Evolutionary conservation across 2,797 vertebrate genomes (phyloP), one percentile per base, ranked within the genome.

Genomic region (Aythya fuligula): DNA sequence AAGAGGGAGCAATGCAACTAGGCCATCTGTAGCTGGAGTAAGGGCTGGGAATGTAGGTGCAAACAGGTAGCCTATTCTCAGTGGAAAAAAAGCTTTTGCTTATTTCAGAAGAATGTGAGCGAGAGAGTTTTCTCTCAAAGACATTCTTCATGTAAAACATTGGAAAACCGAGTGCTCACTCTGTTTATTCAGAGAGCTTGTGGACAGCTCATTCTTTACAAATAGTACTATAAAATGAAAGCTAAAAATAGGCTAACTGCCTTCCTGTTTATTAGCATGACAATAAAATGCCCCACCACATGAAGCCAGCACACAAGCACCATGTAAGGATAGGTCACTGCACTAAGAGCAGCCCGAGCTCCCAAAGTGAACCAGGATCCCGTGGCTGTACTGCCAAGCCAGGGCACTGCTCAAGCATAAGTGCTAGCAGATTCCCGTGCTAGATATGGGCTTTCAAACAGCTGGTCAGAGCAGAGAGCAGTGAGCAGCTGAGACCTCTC

Each of bases 201-300:
- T 25, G 79, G 56, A 62, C 51, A 83, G 54, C 24, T 87, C 20
- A 21, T 21, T 77, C 14, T 30, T 65, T 58, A 38, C 61, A 84
- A 84, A 80, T 43, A 87, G 25, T 39, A 27, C 24, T 64, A 81
- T 53, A 77, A 94, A 93, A 91, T 30, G 56, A 78, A 83, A 84
- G 54, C 76, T 81, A 85, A 86, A 92, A 91, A 56, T 27, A 89
- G 24, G 32, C 53, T 27, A 85, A 80, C 76, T 70, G 9, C 56
- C 70, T 80, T 85, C 61, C 51, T 87, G 25, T 91, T 90, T 90
- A 69, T 60, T 47, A 84, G 72, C n/a, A 62, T 12, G 73, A 51
- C 76, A 92, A 65, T 69, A 78, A 87, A 95, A 80, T 16, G 5
- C 45, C 78, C 87, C 41, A 39, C 18, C 27, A 4, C 39, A 53